Evolutionary conservation across 2,888 invertebrate species (phyloP), one percentile per base, ranked within the genome.

Genomic region (Lycocerus yunnanus): DNA sequence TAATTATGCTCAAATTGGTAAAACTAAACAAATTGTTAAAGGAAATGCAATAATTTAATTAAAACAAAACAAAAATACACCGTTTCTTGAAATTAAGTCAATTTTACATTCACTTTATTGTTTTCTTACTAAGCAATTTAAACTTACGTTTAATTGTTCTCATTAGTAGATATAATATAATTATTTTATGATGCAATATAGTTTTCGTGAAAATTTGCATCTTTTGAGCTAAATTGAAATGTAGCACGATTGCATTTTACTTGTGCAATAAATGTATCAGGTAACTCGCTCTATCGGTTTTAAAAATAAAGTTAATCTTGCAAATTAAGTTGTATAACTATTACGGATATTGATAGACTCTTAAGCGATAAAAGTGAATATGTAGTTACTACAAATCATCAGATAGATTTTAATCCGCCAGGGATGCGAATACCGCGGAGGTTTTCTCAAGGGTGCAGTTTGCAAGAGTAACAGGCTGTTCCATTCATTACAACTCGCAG

Each of bases 401-500:
- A 65, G 72, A 68, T 68, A 63, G 65, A 61, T 72, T 75, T 72
- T 69, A 75, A 43, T 75, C 61, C 68, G 21, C 20, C 11, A 15
- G 67, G 69, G 61, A 67, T 63, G 69, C 60, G 43, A 58, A 72
- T 63, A 15, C 72, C n/a, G 65, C 60, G 60, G 61, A 63, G 69
- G 60, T 58, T 66, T 65, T 67, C 75, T 72, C 75, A 43, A 69
- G 75, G 72, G 75, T 69, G 72, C 69, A 69, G 75, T 75, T 75
- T 72, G 27, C 66, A 75, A 69, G 72, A 69, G 72, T 72, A 75
- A 72, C 72, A 75, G 66, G 69, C 72, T 69, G 75, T 72, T 72
- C 72, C 72, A 72, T 75, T 75, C 75, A 75, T 75, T 75, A 75
- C 75, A 69, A 69, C 72, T 72, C 66, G 72, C 69, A 67, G 67